Conservation (phyloP, 2,888 invertebrate genomes). For the Caenorhabditis sp. region DNA sequence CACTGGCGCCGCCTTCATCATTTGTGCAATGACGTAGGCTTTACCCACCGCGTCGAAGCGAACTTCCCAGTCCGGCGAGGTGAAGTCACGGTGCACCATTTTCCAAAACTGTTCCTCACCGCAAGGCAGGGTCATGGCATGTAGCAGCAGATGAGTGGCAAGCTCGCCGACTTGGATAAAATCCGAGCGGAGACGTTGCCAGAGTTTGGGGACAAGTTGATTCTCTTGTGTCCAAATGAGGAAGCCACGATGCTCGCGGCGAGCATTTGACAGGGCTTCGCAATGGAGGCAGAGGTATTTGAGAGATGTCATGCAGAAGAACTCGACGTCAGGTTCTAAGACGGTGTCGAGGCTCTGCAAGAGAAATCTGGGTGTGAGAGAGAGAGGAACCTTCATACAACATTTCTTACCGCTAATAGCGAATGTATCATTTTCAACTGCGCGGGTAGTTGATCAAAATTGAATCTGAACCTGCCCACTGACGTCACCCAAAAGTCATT, state of each 20-base stretch:
- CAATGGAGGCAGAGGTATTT: constrained; percentile 90
- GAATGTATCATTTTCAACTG: constrained; percentile 92
- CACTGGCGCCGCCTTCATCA: constrained; percentile 89
- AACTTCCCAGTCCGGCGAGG: constrained; percentile 85
- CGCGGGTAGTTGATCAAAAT: constrained; percentile 86
- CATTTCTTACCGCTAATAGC: constrained; percentile 82
- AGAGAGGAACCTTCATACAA: too few relatives aligned
- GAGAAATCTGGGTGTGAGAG: too few relatives aligned
- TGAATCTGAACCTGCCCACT: constrained; percentile 89
- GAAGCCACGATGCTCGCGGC: constrained; percentile 80
- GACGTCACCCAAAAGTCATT: constrained; percentile 86
- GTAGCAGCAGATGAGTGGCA: constrained; percentile 88
- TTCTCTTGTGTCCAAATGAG: constrained; percentile 79
- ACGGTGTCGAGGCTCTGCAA: constrained; percentile 73
- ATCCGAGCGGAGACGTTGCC: constrained; percentile 65
- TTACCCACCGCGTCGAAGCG: constrained; percentile 94
- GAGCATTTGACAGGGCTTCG: constrained; percentile 86
- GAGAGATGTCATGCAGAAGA: constrained; percentile 88
- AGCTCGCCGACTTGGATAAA: constrained; percentile 81
- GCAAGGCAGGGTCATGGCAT: constrained; percentile 90
- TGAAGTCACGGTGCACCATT: constrained; percentile 92
- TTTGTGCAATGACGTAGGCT: constrained; percentile 88
- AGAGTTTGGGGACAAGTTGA: constrained; percentile 86
- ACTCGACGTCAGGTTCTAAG: constrained; percentile 87
- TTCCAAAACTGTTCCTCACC: constrained; percentile 96